phyloP scores from a whole-genome alignment of 2,797 vertebrate species.

The Acropternis orthonyx region DNA sequence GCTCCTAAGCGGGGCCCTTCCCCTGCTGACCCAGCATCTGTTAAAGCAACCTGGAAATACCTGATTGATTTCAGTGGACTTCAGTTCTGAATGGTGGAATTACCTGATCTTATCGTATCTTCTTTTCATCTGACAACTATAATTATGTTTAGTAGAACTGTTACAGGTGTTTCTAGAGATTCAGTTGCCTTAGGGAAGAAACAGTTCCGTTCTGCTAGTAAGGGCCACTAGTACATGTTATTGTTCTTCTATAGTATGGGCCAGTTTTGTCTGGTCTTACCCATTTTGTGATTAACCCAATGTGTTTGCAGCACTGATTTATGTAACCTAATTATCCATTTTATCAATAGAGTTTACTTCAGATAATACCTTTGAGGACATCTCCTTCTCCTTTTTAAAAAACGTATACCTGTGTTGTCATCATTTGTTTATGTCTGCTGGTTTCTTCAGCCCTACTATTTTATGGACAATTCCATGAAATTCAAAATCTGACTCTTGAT shows the following conservation, averaged over 20 bases:
- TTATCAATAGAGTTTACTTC: background rate
- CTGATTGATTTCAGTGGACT: background rate
- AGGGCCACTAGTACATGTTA: background rate
- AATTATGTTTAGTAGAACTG: background rate
- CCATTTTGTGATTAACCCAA: background rate
- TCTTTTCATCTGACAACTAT: background rate
- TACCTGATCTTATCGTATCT: background rate
- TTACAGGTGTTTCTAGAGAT: constrained; percentile 33
- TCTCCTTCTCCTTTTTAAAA: background rate
- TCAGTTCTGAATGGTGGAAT: background rate
- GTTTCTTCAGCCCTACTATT: background rate
- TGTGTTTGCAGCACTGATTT: background rate
- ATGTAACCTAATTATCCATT: background rate
- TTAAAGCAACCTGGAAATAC: background rate
- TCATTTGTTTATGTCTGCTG: background rate
- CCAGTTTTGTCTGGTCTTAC: background rate
- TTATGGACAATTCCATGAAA: background rate
- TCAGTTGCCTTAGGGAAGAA: background rate
- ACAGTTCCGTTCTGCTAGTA: background rate
- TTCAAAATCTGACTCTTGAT: background rate
- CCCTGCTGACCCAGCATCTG: fast-evolving
- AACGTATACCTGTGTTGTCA: background rate
- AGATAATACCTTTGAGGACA: background rate
- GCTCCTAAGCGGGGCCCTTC: background rate
- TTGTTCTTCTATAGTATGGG: background rate